Evolutionary conservation across 2,113 vertebrate genomes (phyloP), one percentile per base, ranked within the genome.

Genomic region (Hippocampus comes): DNA sequence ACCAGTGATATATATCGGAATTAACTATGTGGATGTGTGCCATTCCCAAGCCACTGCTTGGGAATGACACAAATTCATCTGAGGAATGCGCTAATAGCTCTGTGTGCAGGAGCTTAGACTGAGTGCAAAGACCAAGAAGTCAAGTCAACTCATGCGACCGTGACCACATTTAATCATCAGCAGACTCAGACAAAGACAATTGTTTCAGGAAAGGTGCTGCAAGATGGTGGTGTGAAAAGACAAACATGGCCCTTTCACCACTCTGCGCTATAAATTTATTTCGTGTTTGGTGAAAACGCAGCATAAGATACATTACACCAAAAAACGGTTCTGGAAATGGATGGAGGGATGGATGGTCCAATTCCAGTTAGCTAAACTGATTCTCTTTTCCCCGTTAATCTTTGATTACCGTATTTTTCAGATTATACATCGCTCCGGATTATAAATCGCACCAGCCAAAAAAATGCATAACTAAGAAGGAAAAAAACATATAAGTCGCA

Each of bases 41-140:
- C 89, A 43, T 66, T 86, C 78, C 70, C 74, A 72, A 77, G 72
- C 77, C 77, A 74, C 56, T 71, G 82, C 84, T 86, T 71, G 81
- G 82, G 87, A 78, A 85, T 87, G 89, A 91, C 80, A 61, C 73
- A 91, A 89, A 90, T 87, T 85, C 78, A n/a, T 1, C 68, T 59
- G 73, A 89, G 83, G 87, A 91, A 90, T 90, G 82, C 72, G 48
- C 84, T 90, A 90, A 91, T 87, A 86, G 81, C 80, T 80, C 77
- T 84, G 83, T 59, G 67, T 75, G 86, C 84, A 84, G 77, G 82
- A 66, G 73, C 82, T 86, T 73, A 77, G 76, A 76, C 75, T 63
- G 61, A 25, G 74, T 75, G 74, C 77, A 85, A 60, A 82, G 80
- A 82, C 43, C 78, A 70, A 75, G 59, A 78, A 87, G 86, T 84